Evolutionary conservation across 2,888 invertebrate genomes (phyloP), one percentile per base, ranked within the genome.

Genomic region (Drosophila helvetica): DNA sequence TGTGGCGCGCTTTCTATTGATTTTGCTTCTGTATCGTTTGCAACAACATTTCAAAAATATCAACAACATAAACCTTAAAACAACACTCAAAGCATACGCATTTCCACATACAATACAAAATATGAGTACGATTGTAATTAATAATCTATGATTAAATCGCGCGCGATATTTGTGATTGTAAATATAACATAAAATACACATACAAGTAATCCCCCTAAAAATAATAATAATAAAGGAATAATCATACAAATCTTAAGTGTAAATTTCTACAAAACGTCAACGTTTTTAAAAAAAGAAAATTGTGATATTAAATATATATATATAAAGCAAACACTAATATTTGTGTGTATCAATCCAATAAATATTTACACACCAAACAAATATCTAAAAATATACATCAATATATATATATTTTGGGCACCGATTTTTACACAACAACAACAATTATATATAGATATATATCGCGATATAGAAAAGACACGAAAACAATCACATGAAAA

Each of bases 21-120:
- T 89, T 89, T 88, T 89, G 81, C 88, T 89, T 83, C 78, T 89
- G 73, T 88, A 88, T 88, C 86, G 89, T 78, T 86, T 89, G 78
- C 89, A 88, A 85, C 82, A 80, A 85, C 82, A 80, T 78, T 80
- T 84, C 64, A 80, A 81, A 80, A 86, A 87, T 66, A 77, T 78
- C 38, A 72, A 33, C 59, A 55, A 27, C 51, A 52, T 25, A 25
- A 25, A 25, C 25, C 33, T 48, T 22, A 22, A 42, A 50, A 38
- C 45, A 25, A 25, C 7, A 7, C 33, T 48, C 18, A 22, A 42
- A 50, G 30, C 45, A 43, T 38, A 15, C 38, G 38, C 38, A 38
- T 15, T 38, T 38, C 38, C 15, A 42, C 45, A 46, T 38, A 33
- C 45, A 56, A 18, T 19, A 50, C 2, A 12, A 47, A 47, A 51